A percentile compares a stretch with the other conserved stretches of the same genome.
Conservation (phyloP, 2,888 invertebrate genomes). For the Mellilla xanthometata region DNA sequence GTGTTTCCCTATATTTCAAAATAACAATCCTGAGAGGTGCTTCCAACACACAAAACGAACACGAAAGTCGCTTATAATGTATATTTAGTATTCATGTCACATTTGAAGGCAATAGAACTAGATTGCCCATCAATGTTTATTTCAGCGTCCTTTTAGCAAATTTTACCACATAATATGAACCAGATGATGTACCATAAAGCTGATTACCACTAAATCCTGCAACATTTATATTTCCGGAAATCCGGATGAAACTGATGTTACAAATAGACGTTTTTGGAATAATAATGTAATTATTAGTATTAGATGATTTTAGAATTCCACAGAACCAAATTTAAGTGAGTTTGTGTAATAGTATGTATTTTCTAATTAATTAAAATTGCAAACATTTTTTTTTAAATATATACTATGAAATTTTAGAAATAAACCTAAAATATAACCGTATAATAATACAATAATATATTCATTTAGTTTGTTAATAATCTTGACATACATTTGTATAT, state of each 20-base stretch:
- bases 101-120: conserved; percentile 5
- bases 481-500: no score
- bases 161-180: conserved; percentile 33
- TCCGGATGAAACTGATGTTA: conserved; percentile 15
- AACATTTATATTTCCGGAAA: conserved; percentile 11
- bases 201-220: conserved; percentile 11
- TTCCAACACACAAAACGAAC: neutral
- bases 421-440: no score
- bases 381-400: no score
- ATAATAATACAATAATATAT: no score
- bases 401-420: no score
- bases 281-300: neutral
- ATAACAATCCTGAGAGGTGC: no score
- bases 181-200: conserved; percentile 8
- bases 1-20: no score
- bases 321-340: no score
- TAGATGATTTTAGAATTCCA: no score
- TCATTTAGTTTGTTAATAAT: no score
- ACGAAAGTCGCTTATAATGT: neutral
- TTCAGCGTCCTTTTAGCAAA: conserved; percentile 27
- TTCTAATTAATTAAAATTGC: no score
- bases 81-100: conserved; percentile 18
- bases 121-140: conserved; percentile 9
- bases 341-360: no score
- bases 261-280: neutral